phyloP scores from a whole-genome alignment of 2,113 vertebrate genomes.

The Butorides virescens region DNA sequence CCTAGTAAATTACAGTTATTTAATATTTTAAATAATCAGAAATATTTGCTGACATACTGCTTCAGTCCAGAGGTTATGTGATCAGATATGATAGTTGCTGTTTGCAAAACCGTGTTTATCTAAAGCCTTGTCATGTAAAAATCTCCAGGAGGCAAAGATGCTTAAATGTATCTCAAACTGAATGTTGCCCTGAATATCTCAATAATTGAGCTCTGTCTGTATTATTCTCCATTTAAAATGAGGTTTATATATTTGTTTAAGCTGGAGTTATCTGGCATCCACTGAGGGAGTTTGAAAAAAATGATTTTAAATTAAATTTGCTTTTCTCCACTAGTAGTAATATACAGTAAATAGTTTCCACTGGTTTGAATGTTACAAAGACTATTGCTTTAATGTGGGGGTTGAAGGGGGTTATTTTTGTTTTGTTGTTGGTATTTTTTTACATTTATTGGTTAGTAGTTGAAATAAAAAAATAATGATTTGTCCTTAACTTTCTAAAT shows the following conservation, averaged over 20 bases:
- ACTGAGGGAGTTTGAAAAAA: constrained; percentile 14
- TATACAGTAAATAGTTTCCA: constrained; percentile 45
- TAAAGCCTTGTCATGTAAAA: constrained; percentile 55
- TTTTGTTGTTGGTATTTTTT: constrained; percentile 56
- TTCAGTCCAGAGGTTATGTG: constrained; percentile 59
- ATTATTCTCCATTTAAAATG: constrained; percentile 46
- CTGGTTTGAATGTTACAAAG: constrained; percentile 57
- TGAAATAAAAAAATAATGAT: constrained; percentile 46
- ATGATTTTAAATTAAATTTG: constrained; percentile 57
- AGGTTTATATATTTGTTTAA: constrained; percentile 42
- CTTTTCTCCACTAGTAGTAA: constrained; percentile 44
- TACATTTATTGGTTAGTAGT: constrained; percentile 54
- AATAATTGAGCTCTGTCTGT: constrained; percentile 44
- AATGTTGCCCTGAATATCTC: constrained; percentile 63
- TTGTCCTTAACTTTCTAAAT: constrained; percentile 51
- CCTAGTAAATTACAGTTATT: constrained; percentile 45
- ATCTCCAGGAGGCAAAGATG: constrained; percentile 62
- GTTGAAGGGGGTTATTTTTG: constrained; percentile 49
- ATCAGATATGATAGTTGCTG: constrained; percentile 49
- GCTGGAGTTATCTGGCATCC: constrained; percentile 20
- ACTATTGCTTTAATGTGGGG: constrained; percentile 50
- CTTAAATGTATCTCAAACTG: constrained; percentile 54
- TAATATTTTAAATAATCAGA: constrained; percentile 40
- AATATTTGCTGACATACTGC: constrained; percentile 44
- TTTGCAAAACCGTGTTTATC: constrained; percentile 60